Evolutionary conservation across 1,140 invertebrate genomes (phyloP).

Genomic region (Trichonephila clavipes): DNA sequence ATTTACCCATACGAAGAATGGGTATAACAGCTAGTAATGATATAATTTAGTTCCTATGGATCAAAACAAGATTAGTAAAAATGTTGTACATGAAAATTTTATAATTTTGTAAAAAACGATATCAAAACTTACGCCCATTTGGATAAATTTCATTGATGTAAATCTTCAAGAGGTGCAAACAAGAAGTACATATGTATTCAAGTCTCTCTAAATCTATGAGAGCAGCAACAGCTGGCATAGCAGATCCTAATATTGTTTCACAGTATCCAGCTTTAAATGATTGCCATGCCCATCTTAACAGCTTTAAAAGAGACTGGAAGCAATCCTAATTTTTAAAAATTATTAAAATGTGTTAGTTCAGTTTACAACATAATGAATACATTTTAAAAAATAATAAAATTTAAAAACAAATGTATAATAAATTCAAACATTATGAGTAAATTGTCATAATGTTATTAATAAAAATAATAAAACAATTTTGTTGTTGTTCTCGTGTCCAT

Average conservation of each 20-base stretch:
- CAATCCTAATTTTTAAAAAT: slow-evolving; percentile 84
- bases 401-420: too few species aligned
- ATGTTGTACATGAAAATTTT: too few species aligned
- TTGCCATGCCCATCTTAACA: slow-evolving; percentile 83
- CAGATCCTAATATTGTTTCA: slow-evolving; percentile 68
- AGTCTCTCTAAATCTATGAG: slow-evolving; percentile 89
- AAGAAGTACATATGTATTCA: slow-evolving; percentile 92
- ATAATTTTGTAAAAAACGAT: not conserved
- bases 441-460: too few species aligned
- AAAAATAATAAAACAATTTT: too few species aligned
- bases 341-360: too few species aligned
- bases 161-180: slow-evolving; percentile 89
- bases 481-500: too few species aligned
- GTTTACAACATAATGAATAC: too few species aligned
- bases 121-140: slow-evolving; percentile 80
- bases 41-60: not conserved
- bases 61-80: not conserved
- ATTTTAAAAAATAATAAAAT: too few species aligned
- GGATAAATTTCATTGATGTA: slow-evolving; percentile 96
- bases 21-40: too few species aligned
- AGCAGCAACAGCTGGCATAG: slow-evolving; percentile 80
- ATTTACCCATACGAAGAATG: too few species aligned
- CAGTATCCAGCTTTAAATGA: slow-evolving; percentile 78
- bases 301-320: slow-evolving; percentile 90
- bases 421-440: too few species aligned